Conservation (phyloP, 2,888 invertebrate species). For the Acanthosepion pharaonis region DNA sequence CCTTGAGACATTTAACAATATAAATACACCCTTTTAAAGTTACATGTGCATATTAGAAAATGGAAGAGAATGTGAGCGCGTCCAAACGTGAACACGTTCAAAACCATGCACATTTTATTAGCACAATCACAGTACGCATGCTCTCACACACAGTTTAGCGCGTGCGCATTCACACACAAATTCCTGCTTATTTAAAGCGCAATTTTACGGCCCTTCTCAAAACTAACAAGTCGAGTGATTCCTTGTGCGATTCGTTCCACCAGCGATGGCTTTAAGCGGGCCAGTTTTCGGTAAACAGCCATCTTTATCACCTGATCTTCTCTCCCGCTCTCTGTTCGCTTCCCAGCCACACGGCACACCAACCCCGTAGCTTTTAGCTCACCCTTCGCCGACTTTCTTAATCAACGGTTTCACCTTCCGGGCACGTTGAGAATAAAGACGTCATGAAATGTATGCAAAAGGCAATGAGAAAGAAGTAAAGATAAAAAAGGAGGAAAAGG, state of each 20-base stretch:
- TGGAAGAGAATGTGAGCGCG: no score
- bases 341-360: no score
- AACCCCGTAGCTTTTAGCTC: neutral
- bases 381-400: constrained; percentile 1
- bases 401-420: constrained; percentile 8
- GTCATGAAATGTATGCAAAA: constrained; percentile 10
- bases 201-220: neutral
- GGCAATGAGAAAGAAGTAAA: no score
- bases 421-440: constrained; percentile 20
- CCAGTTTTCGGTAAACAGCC: neutral
- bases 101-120: no score
- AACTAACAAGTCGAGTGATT: neutral
- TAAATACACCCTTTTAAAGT: no score
- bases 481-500: no score
- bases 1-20: no score
- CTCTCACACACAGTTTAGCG: neutral
- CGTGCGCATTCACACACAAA: neutral
- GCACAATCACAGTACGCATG: neutral
- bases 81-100: no score
- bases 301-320: no score
- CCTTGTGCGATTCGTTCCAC: neutral
- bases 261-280: constrained; percentile 10
- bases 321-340: no score
- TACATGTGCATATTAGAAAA: no score
- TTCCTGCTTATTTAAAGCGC: neutral